Base-by-base conservation (phyloP, 2,113 vertebrate genomes). In the Indri indri region DNA sequence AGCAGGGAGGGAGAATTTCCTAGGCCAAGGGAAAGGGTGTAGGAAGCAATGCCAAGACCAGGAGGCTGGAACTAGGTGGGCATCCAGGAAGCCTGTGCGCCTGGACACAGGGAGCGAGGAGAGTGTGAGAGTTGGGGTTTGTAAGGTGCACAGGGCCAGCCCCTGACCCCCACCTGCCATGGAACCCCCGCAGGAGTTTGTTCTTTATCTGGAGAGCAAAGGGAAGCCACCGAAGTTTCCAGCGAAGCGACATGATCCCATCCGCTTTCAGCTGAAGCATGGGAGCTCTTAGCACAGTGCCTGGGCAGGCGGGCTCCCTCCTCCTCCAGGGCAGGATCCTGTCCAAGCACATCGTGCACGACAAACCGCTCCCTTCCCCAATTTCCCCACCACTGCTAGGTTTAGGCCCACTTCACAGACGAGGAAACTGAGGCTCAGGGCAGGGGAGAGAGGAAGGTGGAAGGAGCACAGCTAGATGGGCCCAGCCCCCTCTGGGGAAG, bases 161-260 rank as follows among this genome's bases (percentile, higher is more conserved):
- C 47, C 25, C 16, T 5, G 42, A 34, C 4, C 32, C 59, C 61
- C 27, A 16, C 3, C 25, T 8, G 25, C n/a, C 52, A 16, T 3
- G 0, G 2, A 45, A 65, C 8, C 70, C 50, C n/a, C 2, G 8
- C 8, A 16, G 34, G 59, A 47, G 25, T 52, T 59, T n/a, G 10
- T 7, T 65, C 70, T 90, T 88, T 57, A 82, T 30, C 76, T 88
- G 74, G 16, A 87, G 32, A 80, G 20, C 65, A 68, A 82, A 66
- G 45, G 66, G 12, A 91, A 68, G 50, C 13, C 92, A 63, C 30
- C 1, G 11, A 76, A 52, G 70, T 4, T 16, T 47, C 40, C 25
- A 40, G 54, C 0, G 3, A 30, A 45, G 27, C 7, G 42, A n/a
- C 40, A 2, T 0, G 17, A 5, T n/a, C 14, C 40, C 32, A 2